These are phyloP conservation scores for Datnioides undecimradiatus DNA, from an alignment of 2,113 vertebrate species.

Conservation along the genomic window DNA sequence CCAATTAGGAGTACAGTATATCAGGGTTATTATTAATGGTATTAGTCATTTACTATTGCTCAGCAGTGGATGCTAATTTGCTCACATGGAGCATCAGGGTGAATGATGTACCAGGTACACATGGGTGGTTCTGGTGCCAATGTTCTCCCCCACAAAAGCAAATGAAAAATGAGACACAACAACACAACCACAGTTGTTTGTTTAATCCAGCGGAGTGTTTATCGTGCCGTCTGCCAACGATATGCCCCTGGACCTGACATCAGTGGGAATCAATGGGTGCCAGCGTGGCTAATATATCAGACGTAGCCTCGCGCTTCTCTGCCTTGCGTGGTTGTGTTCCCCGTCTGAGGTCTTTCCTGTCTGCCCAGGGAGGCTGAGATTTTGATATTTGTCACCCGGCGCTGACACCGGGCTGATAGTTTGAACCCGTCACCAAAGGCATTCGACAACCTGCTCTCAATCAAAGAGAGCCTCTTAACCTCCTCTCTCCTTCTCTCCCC, in stretches of 20 bases:
- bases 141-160: slow-evolving; percentile 13
- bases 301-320: background rate
- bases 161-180: slow-evolving; percentile 29
- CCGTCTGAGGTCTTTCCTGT: slow-evolving; percentile 18
- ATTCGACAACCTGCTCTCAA: background rate
- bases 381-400: slow-evolving; percentile 38
- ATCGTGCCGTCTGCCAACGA: slow-evolving; percentile 28
- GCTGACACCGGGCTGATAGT: slow-evolving; percentile 23
- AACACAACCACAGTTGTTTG: slow-evolving; percentile 40
- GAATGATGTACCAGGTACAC: slow-evolving; percentile 37
- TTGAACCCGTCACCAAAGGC: slow-evolving; percentile 42
- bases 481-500: slow-evolving; percentile 2
- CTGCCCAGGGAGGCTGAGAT: background rate
- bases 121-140: slow-evolving; percentile 19
- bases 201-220: slow-evolving; percentile 45
- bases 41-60: slow-evolving; percentile 9
- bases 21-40: background rate
- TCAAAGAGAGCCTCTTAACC: slow-evolving; percentile 41
- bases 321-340: background rate
- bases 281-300: slow-evolving; percentile 23
- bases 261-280: slow-evolving; percentile 32
- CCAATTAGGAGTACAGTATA: background rate
- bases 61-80: slow-evolving; percentile 22
- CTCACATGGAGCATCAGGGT: slow-evolving; percentile 18
- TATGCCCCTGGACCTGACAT: slow-evolving; percentile 28